Base-by-base conservation (phyloP, 2,797 vertebrate species). In the Parotocinclus haroldoi region DNA sequence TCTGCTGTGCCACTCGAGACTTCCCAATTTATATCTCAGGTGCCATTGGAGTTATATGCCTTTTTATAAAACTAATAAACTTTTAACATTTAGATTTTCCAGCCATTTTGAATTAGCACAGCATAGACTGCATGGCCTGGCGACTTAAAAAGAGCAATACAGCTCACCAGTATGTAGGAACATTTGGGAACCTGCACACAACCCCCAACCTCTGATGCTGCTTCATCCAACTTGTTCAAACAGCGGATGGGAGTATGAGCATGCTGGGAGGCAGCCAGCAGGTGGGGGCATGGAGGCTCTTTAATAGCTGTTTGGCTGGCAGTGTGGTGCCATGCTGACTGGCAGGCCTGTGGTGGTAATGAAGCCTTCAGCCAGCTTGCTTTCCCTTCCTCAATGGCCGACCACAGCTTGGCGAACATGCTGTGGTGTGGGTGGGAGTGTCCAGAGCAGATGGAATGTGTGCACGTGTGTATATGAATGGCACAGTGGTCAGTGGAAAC, bases 341-440 rank as follows among this genome's bases (percentile, higher is more conserved):
- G 76, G 79, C 78, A 81, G 76, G 77, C 75, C 69, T 73, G 65
- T 61, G 59, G 73, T 66, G 63, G 72, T 79, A 84, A 83, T 83
- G 82, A 82, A 80, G 78, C 75, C 79, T 75, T 81, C 78, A 76
- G 76, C 69, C 76, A 73, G 77, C 42, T 68, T 73, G 76, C 70
- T 64, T 74, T 72, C 67, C 65, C 60, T 50, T 66, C 71, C 72
- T 66, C 75, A 58, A 74, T 70, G 63, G 77, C 76, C 57, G 71
- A 69, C 68, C 70, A 73, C 64, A 66, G 63, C 58, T 58, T 62
- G 63, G 68, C 63, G 56, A 54, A 57, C 49, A 45, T 54, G 40
- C 39, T 48, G 46, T 60, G 53, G 68, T 73, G 51, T 48, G 64
- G 19, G 59, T 60, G 53, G 54, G 58, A 70, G 57, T 71, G 66